Percentiles rank a stretch among this genome's conserved stretches.
Conservation (phyloP, 2,888 invertebrate genomes). For the Tryphoninae sp. region DNA sequence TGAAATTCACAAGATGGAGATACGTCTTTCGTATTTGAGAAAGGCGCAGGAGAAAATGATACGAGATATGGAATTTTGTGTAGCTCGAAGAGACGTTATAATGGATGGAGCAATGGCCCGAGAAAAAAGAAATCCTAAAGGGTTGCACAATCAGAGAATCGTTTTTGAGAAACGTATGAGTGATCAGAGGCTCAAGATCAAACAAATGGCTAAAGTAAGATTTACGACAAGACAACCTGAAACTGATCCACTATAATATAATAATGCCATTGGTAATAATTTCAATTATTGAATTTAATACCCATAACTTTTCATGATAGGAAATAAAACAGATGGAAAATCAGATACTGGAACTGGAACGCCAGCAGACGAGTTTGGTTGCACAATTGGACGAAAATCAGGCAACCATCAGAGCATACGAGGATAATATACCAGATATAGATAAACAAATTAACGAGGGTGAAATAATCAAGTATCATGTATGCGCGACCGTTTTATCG, state of each 20-base stretch:
- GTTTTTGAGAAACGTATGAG: constrained; percentile 84
- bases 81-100: constrained; percentile 86
- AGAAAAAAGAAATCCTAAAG: constrained; percentile 82
- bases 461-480: constrained; percentile 80
- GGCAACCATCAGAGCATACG: constrained; percentile 72
- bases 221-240: constrained; percentile 15
- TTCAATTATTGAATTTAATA: not conserved
- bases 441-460: constrained; percentile 79
- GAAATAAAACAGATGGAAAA: constrained; percentile 77
- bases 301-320: constrained; percentile 63
- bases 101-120: constrained; percentile 84
- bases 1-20: constrained; percentile 93
- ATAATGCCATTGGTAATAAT: not conserved
- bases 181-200: constrained; percentile 84
- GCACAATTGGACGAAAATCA: constrained; percentile 75
- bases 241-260: constrained; percentile 11
- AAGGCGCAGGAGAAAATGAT: constrained; percentile 85
- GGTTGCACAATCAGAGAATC: constrained; percentile 81
- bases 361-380: constrained; percentile 70
- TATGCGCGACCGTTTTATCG: constrained; percentile 65
- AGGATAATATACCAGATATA: constrained; percentile 73
- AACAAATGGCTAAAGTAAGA: constrained; percentile 82
- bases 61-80: constrained; percentile 86
- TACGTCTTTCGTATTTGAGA: constrained; percentile 82
- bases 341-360: constrained; percentile 71